A percentile compares a stretch with the other conserved stretches of the same genome.
Conservation (phyloP, 2,113 vertebrate species). For the Notiomystis cincta region DNA sequence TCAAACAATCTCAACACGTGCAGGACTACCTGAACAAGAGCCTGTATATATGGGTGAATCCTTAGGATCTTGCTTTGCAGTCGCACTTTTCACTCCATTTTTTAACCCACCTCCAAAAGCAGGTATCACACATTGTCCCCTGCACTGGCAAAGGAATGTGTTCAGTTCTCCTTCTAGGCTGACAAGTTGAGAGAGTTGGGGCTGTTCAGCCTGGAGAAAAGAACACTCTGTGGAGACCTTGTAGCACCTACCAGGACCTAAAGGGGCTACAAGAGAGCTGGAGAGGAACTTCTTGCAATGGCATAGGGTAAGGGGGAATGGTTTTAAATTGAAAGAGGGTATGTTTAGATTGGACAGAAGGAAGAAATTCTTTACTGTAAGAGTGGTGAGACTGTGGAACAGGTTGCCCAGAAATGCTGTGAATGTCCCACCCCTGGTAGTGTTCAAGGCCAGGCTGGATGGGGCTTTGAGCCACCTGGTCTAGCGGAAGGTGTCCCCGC, state of each 20-base stretch:
- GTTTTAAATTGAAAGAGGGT: neutral
- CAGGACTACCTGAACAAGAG: neutral
- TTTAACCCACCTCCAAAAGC: neutral
- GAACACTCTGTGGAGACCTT: neutral
- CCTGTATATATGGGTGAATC: neutral
- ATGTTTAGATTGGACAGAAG: neutral
- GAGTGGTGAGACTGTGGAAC: neutral
- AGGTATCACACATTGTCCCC: fast-evolving
- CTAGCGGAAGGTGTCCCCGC: neutral
- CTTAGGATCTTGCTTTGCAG: neutral
- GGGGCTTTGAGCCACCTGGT: neutral
- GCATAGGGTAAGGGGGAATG: neutral
- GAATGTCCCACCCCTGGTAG: neutral
- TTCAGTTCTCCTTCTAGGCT: neutral
- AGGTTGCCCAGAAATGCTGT: neutral
- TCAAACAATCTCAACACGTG: neutral
- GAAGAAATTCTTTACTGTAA: neutral
- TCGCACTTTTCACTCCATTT: neutral
- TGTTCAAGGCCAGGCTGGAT: neutral
- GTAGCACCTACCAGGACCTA: neutral
- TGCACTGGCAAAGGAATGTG: neutral
- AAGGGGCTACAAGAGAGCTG: neutral
- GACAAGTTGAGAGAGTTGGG: neutral
- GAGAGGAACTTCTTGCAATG: neutral
- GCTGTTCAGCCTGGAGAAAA: neutral